Base-by-base conservation (phyloP, 2,113 vertebrate species). In the Cavia porcellus region DNA sequence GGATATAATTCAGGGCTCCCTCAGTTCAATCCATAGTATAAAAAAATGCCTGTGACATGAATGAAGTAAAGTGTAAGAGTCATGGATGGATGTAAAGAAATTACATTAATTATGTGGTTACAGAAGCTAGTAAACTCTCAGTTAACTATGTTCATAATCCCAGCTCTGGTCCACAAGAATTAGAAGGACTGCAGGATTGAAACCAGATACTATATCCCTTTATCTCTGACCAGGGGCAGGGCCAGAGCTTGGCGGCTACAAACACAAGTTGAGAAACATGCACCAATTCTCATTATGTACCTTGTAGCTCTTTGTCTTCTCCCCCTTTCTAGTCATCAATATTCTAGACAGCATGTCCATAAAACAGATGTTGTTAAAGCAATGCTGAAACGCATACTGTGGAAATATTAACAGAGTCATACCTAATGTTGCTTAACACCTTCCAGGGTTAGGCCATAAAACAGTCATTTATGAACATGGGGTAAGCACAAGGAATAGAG, bases 381-480 rank as follows among this genome's bases (percentile, higher is more conserved):
- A 75, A 81, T 70, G 66, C 57, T 68, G 32, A 93, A 87, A 70
- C 12, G 57, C 68, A 59, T 1, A 64, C 61, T 86, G 62, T 91
- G 45, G 35, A 84, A 85, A 95, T 94, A 77, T 20, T 52, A 93
- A 62, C 3, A 80, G 75, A 89, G 47, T 89, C 6, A 1, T 32
- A 95, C 12, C 42, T 86, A 52, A 96, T 7, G 96, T 81, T 81
- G 81, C 30, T 66, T 92, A 86, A 94, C 38, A 96, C 25, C 38
- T 90, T 64, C 77, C 79, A n/a, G 5, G 61, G 68, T 94, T 42
- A 92, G 20, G n/a, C 81, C n/a, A 83, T 84, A 82, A 79, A 90
- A 83, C 4, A 12, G 66, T 35, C 77, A 72, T 82, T 94, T 89
- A 35, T 91, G 32, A 92, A 50, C 32, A 92, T 2, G 52, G 50